Base-by-base conservation (phyloP, 2,888 invertebrate species). In the Microchrysa polita region DNA sequence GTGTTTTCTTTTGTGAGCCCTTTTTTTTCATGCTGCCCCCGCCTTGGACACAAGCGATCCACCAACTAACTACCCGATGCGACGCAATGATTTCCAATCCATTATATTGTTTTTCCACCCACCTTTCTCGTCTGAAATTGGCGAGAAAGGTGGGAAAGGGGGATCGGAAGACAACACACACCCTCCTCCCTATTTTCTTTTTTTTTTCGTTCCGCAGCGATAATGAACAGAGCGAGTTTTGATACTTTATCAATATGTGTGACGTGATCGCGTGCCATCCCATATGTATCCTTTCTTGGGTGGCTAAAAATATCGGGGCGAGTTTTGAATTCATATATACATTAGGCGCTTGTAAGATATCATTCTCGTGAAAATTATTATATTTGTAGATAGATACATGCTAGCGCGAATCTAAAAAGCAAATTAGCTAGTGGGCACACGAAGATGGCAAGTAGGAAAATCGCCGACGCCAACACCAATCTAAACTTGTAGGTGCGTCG, bases 241-340 rank as follows among this genome's bases (percentile, higher is more conserved):
- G 23, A 67, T 74, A 72, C 63, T 72, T 65, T 65, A 48, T 65
- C 48, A 65, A 48, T 63, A n/a, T 34, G 65, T 65, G 34, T 65
- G 65, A 65, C 48, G 23, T 48, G 73, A 74, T 53, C 75, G 77
- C 75, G 76, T 77, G 76, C 83, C 86, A 83, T n/a, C n/a, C n/a
- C n/a, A n/a, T n/a, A n/a, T 86, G 87, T 69, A 69, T 86, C 88
- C 88, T 88, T 88, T 88, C 88, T 88, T 88, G 88, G 88, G 83
- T 86, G 75, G 34, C 79, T 78, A 85, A 75, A 75, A 74, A 75
- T 75, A 75, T 34, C 27, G 4, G 7, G 20, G 7, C 52, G 48
- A 57, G 16, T 67, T 65, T 22, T 27, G 9, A 23, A 4, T 22
- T 48, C 55, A 57, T 57, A 57, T 16, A 14, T 42, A 57, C 40